A percentile compares a stretch with the other conserved stretches of the same genome.
Conservation (phyloP, 2,888 invertebrate species). For the Zhuqinia jingwanae region DNA sequence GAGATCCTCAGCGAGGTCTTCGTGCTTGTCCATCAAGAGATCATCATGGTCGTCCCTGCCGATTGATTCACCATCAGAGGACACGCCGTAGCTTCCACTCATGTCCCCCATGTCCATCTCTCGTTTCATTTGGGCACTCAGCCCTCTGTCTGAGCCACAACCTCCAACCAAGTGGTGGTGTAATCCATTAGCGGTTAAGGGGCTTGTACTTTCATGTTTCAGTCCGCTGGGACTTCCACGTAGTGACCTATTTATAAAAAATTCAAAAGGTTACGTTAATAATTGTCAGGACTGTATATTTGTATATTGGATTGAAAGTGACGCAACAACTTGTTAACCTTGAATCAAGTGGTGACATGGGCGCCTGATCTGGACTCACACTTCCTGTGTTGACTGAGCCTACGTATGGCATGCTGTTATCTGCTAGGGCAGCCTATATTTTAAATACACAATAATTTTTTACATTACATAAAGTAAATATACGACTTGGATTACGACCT, state of each 20-base stretch:
- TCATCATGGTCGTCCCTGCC: constrained; percentile 79
- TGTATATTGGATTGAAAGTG: too few relatives aligned
- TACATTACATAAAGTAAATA: too few relatives aligned
- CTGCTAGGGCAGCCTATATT: constrained; percentile 84
- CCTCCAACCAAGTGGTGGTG: constrained; percentile 72
- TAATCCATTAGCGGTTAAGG: constrained; percentile 76
- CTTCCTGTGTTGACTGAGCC: constrained; percentile 79
- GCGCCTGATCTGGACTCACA: constrained; percentile 79
- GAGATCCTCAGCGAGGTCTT: constrained; percentile 79
- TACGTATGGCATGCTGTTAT: constrained; percentile 83
- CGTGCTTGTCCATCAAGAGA: constrained; percentile 77
- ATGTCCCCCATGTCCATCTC: constrained; percentile 77
- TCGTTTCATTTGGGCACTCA: constrained; percentile 77
- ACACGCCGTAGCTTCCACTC: constrained; percentile 76
- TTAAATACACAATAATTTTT: constrained; percentile 8
- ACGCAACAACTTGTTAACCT: constrained; percentile 72
- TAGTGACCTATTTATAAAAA: constrained; percentile 76
- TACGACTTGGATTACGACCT: too few relatives aligned
- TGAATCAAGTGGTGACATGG: constrained; percentile 77
- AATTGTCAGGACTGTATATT: too few relatives aligned
- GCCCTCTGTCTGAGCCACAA: constrained; percentile 72
- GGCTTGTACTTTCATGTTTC: constrained; percentile 78
- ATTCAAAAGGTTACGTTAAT: too few relatives aligned
- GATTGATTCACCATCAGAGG: constrained; percentile 77
- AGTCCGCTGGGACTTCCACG: constrained; percentile 78